Conservation (phyloP, 2,113 vertebrate species). For the Amphiprion percula region DNA sequence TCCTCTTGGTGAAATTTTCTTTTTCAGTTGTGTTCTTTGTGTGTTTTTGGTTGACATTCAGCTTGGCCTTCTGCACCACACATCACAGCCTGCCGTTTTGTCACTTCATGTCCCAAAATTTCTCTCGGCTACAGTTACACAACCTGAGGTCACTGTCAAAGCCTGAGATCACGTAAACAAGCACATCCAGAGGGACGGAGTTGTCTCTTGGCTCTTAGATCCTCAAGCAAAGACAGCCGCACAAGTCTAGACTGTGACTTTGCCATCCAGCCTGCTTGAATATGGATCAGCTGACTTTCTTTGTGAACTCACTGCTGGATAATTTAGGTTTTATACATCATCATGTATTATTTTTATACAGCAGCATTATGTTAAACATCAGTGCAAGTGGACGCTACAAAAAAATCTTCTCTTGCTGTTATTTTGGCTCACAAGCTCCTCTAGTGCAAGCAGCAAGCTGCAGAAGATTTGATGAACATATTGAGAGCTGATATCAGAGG, state of each 20-base stretch:
- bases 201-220: neutral
- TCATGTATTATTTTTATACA: too few species aligned
- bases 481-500: neutral
- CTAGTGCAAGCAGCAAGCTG: neutral
- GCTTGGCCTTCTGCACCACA: fast-evolving
- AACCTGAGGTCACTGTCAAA: neutral
- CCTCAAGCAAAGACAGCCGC: neutral
- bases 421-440: neutral
- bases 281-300: neutral
- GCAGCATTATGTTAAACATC: neutral
- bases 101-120: neutral
- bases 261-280: neutral
- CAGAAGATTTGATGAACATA: neutral
- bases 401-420: neutral
- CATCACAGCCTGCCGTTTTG: neutral
- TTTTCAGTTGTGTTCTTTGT: neutral
- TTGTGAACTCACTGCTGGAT: too few species aligned
- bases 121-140: neutral
- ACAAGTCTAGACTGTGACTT: neutral
- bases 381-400: neutral
- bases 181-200: neutral
- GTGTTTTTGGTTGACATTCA: neutral
- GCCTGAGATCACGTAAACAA: neutral
- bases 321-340: too few species aligned
- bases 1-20: neutral